A percentile compares a stretch with the other conserved stretches of the same genome.
phyloP scores from a whole-genome alignment of 2,888 invertebrate species.

The Escarpia spicata region DNA sequence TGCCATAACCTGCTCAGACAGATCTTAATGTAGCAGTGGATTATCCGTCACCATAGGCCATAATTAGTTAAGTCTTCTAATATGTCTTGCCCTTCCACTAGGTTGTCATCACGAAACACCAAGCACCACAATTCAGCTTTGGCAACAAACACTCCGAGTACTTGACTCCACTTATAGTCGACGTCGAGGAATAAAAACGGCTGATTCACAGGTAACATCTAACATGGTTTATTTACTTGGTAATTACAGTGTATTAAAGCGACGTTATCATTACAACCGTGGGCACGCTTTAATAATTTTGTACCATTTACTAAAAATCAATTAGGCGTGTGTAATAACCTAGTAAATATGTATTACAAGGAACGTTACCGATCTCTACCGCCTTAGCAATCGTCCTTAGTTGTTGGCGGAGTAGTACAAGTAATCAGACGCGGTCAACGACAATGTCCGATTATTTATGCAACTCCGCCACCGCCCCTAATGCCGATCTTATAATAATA shows the following conservation, averaged over 20 bases:
- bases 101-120: constrained; percentile 19
- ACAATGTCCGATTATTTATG: too few species aligned
- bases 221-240: too few species aligned
- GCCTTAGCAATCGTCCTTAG: too few species aligned
- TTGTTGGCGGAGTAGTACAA: too few species aligned
- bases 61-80: neutral
- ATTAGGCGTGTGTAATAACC: too few species aligned
- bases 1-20: neutral
- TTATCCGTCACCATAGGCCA: neutral
- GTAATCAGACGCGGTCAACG: too few species aligned
- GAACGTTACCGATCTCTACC: too few species aligned
- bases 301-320: neutral
- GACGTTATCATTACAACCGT: neutral
- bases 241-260: neutral
- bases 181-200: neutral
- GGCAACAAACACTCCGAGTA: constrained; percentile 24
- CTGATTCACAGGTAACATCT: neutral
- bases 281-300: neutral
- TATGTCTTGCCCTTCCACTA: neutral
- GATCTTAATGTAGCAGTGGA: neutral
- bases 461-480: too few species aligned
- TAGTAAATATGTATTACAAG: too few species aligned
- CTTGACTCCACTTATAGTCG: constrained; percentile 17
- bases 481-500: too few species aligned
- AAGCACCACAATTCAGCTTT: constrained; percentile 22